These are phyloP conservation scores for Brachyalestes nurse DNA, from an alignment of 2,797 vertebrate species.

Conservation along the genomic window DNA sequence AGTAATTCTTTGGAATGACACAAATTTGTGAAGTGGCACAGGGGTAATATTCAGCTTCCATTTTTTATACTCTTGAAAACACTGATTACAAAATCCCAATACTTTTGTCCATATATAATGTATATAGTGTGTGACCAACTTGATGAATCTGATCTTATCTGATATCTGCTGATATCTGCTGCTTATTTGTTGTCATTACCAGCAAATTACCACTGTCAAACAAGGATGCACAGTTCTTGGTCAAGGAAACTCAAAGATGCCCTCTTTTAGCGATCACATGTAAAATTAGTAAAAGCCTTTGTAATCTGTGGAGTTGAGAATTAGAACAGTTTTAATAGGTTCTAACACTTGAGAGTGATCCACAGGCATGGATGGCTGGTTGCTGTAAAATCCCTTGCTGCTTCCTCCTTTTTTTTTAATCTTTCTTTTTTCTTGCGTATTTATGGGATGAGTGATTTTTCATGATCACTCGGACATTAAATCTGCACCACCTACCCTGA, in stretches of 20 bases:
- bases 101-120: too few relatives aligned
- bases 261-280: not conserved
- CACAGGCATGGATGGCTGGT: not conserved
- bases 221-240: not conserved
- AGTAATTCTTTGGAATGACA: too few relatives aligned
- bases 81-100: too few relatives aligned
- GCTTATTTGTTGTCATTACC: too few relatives aligned
- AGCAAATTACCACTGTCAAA: not conserved
- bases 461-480: constrained; percentile 32
- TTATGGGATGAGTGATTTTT: constrained; percentile 25
- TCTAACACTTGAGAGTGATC: not conserved
- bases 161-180: too few relatives aligned
- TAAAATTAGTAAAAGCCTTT: not conserved
- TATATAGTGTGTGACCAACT: too few relatives aligned
- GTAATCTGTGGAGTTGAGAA: constrained; percentile 1
- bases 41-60: too few relatives aligned
- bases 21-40: too few relatives aligned
- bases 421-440: constrained; percentile 10
- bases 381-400: not conserved
- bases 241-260: not conserved
- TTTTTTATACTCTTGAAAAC: too few relatives aligned
- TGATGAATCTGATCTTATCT: too few relatives aligned
- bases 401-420: not conserved
- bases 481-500: constrained; percentile 18
- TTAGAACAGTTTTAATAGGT: not conserved